Percentiles rank a stretch among this genome's conserved stretches.
Evolutionary conservation across 2,888 invertebrate genomes (phyloP).

Genomic region (Leptothorax acervorum): DNA sequence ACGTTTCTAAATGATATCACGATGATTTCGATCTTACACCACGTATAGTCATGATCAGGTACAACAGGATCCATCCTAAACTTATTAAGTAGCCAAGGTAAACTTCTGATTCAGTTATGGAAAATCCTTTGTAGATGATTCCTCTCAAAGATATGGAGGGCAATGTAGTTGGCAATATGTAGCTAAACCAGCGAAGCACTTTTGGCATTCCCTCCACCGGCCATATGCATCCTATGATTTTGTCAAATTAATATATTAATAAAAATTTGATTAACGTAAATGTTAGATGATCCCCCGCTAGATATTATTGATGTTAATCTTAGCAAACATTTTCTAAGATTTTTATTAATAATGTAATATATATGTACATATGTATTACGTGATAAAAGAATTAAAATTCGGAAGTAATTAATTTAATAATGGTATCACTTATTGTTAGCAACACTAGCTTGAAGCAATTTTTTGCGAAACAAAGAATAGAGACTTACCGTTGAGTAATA

Average conservation of each 20-base stretch:
- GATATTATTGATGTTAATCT: neutral
- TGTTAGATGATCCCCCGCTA: neutral
- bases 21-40: conserved; percentile 85
- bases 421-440: neutral
- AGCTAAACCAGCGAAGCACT: conserved; percentile 88
- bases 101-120: conserved; percentile 89
- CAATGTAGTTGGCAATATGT: conserved; percentile 92
- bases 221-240: conserved; percentile 88
- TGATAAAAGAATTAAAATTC: neutral
- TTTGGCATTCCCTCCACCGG: conserved; percentile 90
- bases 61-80: conserved; percentile 88
- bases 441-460: neutral
- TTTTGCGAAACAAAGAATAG: neutral
- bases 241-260: conserved; percentile 24
- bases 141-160: conserved; percentile 92
- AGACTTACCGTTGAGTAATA: conserved; percentile 92
- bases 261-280: conserved; percentile 1
- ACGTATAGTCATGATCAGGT: conserved; percentile 87
- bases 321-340: neutral
- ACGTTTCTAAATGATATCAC: conserved; percentile 40
- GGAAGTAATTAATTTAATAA: neutral
- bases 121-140: conserved; percentile 92
- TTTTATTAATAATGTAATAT: neutral
- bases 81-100: conserved; percentile 91
- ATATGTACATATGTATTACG: no score